Conservation (phyloP, 1,140 invertebrate genomes). For the Harpegnathos saltator region DNA sequence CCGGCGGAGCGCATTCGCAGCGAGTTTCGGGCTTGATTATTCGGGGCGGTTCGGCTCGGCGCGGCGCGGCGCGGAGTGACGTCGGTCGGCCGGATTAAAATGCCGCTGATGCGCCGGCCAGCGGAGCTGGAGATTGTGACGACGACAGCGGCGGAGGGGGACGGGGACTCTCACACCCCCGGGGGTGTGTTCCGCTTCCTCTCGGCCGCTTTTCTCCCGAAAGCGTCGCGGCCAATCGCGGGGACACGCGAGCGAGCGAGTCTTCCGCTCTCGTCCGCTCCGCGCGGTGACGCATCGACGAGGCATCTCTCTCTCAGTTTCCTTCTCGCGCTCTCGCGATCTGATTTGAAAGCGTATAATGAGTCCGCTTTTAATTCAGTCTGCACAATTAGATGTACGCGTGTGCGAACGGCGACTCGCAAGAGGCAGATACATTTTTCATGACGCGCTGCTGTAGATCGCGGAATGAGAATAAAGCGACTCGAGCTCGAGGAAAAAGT, state of each 20-base stretch:
- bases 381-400: too few relatives aligned
- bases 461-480: background rate
- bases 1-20: constrained; percentile 72
- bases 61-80: too few relatives aligned
- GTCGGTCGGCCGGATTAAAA: constrained; percentile 83
- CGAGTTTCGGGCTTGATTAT: constrained; percentile 85
- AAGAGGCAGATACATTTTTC: background rate
- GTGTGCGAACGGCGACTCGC: background rate
- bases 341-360: background rate
- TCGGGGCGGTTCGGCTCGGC: constrained; percentile 77
- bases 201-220: constrained; percentile 40
- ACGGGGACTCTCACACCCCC: too few relatives aligned
- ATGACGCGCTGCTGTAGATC: background rate
- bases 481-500: background rate
- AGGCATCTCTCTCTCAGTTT: background rate
- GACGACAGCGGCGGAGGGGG: too few relatives aligned
- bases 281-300: background rate
- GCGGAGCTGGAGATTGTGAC: constrained; percentile 54
- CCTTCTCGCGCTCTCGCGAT: background rate
- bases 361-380: background rate
- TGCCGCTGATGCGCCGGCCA: constrained; percentile 68
- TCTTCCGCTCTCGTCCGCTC: background rate
- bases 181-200: constrained; percentile 15
- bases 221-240: constrained; percentile 1
- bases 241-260: background rate